Base-by-base conservation (phyloP, 2,888 invertebrate species). In the Drosophila pseudotalamancana region DNA sequence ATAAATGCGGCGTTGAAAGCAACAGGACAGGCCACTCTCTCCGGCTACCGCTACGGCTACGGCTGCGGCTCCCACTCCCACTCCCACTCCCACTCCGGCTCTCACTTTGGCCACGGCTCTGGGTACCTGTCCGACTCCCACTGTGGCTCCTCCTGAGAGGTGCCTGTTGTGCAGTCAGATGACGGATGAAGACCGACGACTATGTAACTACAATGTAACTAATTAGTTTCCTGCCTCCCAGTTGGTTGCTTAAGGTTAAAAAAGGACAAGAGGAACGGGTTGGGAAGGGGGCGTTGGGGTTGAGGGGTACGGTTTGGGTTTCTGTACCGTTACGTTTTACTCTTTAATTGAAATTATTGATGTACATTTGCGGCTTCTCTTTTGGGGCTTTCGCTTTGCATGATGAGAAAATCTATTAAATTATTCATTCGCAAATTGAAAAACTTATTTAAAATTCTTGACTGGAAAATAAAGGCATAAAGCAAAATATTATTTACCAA, bases 111-210 rank as follows among this genome's bases (percentile, higher is more conserved):
- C 4, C 14, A 12, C 8, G 18, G 42, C 53, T 6, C 21, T 14
- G 21, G 25, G 14, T 11, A 27, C 9, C 27, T 27, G 27, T 11
- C 27, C 4, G n/a, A n/a, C n/a, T n/a, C n/a, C n/a, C n/a, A n/a
- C n/a, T 3, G 0, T 16, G 27, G 27, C 42, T 27, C 27, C 42
- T 43, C 42, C 42, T 27, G 11, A 6, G 42, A 43, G 27, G 40
- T 42, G 34, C 27, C 49, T 56, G 56, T 31, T 55, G 57, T 64
- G 70, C 51, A 57, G 62, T 29, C 55, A 60, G 45, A 60, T 80
- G 80, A 82, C 86, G 79, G 83, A 85, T 80, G 80, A 86, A 82
- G 83, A 85, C 76, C 76, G 76, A 87, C 76, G 79, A 86, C 88
- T 65, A 65, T 72, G 43, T 59, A 77, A 72, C 72, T 72, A 72